Percentiles rank a stretch among this genome's conserved stretches.
Conservation (phyloP, 1,140 invertebrate genomes). For the Oscheius sp. region DNA sequence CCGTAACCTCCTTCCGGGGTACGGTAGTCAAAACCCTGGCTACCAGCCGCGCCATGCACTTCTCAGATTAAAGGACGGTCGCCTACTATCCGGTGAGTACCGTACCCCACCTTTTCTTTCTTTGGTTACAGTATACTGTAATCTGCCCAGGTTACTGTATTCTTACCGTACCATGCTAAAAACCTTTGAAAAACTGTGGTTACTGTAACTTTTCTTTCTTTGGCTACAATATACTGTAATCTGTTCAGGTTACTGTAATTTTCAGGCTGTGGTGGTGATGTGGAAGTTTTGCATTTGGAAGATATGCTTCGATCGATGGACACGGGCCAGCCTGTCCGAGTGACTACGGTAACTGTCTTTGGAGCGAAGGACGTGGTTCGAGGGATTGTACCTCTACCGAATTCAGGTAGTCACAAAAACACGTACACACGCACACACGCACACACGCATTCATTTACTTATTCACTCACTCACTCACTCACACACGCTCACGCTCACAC, state of each 20-base stretch:
- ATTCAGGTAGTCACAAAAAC: too few relatives aligned
- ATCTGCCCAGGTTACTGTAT: too few relatives aligned
- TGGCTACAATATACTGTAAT: not conserved
- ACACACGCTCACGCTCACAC: too few relatives aligned
- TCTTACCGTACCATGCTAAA: too few relatives aligned
- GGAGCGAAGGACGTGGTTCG: constrained; percentile 18
- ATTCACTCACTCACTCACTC: too few relatives aligned
- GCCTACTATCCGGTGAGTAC: constrained; percentile 25
- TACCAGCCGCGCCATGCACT: not conserved
- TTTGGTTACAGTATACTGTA: not conserved
- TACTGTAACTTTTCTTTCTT: not conserved
- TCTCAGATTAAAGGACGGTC: constrained; percentile 13
- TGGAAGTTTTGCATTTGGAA: constrained; percentile 15
- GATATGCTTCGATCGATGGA: constrained; percentile 17
- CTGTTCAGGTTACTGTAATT: too few relatives aligned
- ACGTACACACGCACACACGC: too few relatives aligned
- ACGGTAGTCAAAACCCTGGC: not conserved
- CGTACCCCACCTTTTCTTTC: not conserved
- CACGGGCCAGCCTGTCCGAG: constrained; percentile 26
- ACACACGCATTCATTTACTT: too few relatives aligned
- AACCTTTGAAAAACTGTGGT: too few relatives aligned
- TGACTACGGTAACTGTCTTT: constrained; percentile 22
- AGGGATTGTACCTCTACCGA: not conserved
- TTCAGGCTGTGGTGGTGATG: constrained; percentile 24
- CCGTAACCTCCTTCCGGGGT: not conserved